Evolutionary conservation across 2,888 invertebrate species (phyloP), one percentile per base, ranked within the genome.

Genomic region (Macrosiphum euphorbiae): DNA sequence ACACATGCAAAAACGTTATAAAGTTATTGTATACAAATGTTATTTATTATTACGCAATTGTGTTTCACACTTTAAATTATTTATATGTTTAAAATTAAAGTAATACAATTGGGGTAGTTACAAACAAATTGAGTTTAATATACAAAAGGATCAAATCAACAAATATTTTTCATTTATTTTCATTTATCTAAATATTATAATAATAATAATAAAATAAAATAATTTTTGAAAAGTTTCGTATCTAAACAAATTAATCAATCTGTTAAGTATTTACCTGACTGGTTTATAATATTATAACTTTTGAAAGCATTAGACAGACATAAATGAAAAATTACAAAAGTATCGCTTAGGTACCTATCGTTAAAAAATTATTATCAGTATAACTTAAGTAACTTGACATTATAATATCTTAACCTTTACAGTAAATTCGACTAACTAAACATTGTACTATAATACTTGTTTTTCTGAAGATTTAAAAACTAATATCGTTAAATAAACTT

Each of bases 401-500:
- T 87, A 87, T 87, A 92, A 61, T 92, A 87, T 87, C 61, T 92
- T 91, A 61, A 92, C 92, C 58, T 89, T 58, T 84, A 85, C 89
- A 61, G 88, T 92, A 44, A 58, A 89, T 89, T 84, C 52, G 47
- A 84, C 55, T 84, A 89, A 85, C 55, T 89, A 93, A 55, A 93
- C 16, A 55, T 58, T 55, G 44, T 44, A 44, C 10, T 84, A 26
- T 89, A 84, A 85, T 47, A 58, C 58, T 84, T 47, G 58, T 93
- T 85, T 61, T 55, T 44, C 44, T 47, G 84, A 84, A 89, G 78
- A 93, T 93, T 93, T 89, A 58, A 93, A 90, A 93, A 92, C 89
- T 55, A 89, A 84, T 93, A 89, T 89, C 89, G 58, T 93, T 93
- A 78, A 85, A 93, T 88, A 93, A 93, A 93, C 92, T 89, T 93